Percentiles rank a stretch among this genome's conserved stretches.
Evolutionary conservation across 2,113 vertebrate genomes (phyloP).

Genomic region (Octodon degus): DNA sequence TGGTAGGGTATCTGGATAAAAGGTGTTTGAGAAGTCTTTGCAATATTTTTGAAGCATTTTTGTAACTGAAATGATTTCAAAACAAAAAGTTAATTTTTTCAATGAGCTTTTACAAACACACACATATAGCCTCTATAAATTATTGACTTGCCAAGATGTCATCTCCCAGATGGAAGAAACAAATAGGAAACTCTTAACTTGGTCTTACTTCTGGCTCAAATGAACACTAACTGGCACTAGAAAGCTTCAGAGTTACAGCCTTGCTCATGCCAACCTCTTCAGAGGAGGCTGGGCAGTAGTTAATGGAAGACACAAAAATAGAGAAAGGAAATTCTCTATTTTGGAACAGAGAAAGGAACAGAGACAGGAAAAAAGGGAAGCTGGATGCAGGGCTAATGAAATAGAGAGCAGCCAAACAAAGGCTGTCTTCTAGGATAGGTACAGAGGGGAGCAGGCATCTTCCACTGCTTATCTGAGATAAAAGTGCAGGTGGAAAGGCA

Average conservation of each 20-base stretch:
- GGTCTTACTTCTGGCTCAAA: conserved; percentile 27
- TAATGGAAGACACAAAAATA: background rate
- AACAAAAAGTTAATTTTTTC: conserved; percentile 30
- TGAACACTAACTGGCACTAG: background rate
- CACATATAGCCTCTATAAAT: background rate
- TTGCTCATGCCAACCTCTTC: background rate
- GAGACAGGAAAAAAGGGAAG: background rate
- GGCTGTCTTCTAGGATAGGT: background rate
- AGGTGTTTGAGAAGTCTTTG: conserved; percentile 22
- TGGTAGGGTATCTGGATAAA: background rate
- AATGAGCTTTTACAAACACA: background rate
- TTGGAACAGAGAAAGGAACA: background rate
- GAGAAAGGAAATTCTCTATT: background rate
- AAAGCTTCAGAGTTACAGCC: background rate
- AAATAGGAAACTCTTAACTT: background rate
- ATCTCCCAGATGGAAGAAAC: conserved; percentile 19
- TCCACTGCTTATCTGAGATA: background rate
- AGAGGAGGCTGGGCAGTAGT: background rate
- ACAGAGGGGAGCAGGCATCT: background rate
- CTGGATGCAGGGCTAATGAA: background rate
- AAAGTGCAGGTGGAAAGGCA: background rate
- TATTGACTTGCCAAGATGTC: conserved; percentile 46
- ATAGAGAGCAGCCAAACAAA: background rate
- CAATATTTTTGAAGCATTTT: conserved; percentile 24
- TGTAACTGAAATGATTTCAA: conserved; percentile 60